Base-by-base conservation (phyloP, 2,888 invertebrate species). In the Trachelus iudaicus region DNA sequence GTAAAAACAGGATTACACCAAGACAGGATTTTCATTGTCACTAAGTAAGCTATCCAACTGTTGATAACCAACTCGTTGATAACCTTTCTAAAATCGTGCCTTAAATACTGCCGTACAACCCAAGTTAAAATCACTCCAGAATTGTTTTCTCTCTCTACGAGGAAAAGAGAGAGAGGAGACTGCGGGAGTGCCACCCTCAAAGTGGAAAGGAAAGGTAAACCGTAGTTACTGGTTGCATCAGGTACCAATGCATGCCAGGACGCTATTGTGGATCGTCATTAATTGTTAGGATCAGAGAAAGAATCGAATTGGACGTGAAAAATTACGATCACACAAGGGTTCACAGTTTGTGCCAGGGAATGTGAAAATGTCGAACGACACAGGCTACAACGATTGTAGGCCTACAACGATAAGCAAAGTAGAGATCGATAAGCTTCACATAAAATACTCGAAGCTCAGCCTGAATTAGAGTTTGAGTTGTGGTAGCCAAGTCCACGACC, bases 361-460 rank as follows among this genome's bases (percentile, higher is more conserved):
- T 56, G 56, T 23, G 23, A 23, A 56, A 56, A 56, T 9, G 9
- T 56, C 56, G 9, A 56, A 15, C 23, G 1, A 56, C 23, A 2
- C 9, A 9, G n/a, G n/a, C n/a, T n/a, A n/a, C n/a, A n/a, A n/a
- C n/a, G n/a, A n/a, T n/a, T n/a, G n/a, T 56, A 23, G 56, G 23
- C 56, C 15, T 56, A 23, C 9, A 30, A 69, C 73, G 34, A 30
- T 73, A 69, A 73, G 73, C 31, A 33, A 35, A 69, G 73, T 33
- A 77, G 35, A 37, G 76, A 73, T 73, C 34, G 76, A 73, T 34
- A 76, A 68, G 23, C 33, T 23, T 68, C 31, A 73, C 73, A 73
- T 56, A 40, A 30, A 76, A 68, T 31, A 31, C 30, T 77, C 35
- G 56, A 56, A 56, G 56, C 56, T 56, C 56, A 23, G 23, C 2